These are phyloP conservation scores for Scolopax bukidnonensis DNA, from an alignment of 2,797 vertebrate genomes.

Conservation along the genomic window DNA sequence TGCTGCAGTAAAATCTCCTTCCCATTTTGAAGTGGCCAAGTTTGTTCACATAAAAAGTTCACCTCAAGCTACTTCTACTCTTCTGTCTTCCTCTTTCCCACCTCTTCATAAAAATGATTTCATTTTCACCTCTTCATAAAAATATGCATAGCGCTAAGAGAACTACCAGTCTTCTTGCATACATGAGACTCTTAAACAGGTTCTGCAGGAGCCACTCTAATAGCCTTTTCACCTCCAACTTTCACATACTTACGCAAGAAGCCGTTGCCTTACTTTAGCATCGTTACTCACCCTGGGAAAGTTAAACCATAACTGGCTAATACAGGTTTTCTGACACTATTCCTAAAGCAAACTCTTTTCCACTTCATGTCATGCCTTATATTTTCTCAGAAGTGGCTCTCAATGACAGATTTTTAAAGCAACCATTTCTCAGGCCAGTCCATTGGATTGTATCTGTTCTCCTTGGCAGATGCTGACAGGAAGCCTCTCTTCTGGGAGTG, in stretches of 20 bases:
- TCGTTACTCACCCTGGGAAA: not conserved
- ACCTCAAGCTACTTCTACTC: not conserved
- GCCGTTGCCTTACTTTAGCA: not conserved
- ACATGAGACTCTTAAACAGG: not conserved
- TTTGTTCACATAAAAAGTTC: not conserved
- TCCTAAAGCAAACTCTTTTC: not conserved
- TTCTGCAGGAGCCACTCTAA: not conserved
- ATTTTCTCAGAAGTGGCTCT: not conserved
- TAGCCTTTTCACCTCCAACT: not conserved
- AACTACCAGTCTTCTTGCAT: not conserved
- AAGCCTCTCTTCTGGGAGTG: not conserved
- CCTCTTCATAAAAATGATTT: not conserved
- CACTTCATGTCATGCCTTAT: not conserved
- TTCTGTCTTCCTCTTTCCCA: slow-evolving; percentile 11
- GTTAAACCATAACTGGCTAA: not conserved
- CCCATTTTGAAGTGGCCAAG: not conserved
- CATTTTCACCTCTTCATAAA: not conserved
- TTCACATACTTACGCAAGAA: not conserved
- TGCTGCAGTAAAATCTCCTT: not conserved
- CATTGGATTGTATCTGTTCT: not conserved
- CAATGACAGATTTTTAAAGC: not conserved
- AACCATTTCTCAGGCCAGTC: not conserved
- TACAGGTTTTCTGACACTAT: not conserved
- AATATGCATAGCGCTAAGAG: not conserved
- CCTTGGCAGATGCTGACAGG: not conserved